Conservation (phyloP, 2,888 invertebrate genomes). For the Falcaria lacertinaria region DNA sequence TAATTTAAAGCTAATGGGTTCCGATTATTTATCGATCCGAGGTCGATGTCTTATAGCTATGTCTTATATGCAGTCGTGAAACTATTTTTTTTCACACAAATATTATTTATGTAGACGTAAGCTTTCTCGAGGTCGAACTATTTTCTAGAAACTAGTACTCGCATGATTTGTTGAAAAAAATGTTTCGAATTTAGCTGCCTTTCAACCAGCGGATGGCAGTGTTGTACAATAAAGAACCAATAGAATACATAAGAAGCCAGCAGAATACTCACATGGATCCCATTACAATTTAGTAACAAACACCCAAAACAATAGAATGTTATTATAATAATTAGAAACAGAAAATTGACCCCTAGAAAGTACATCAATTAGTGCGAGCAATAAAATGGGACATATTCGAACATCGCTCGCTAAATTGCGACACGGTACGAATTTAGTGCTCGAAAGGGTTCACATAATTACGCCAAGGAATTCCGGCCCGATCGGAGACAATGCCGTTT, state of each 20-base stretch:
- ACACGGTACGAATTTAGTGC: conserved; percentile 47
- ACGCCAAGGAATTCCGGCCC: conserved; percentile 45
- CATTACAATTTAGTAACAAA: not conserved
- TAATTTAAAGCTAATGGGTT: too few relatives aligned
- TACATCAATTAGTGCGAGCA: conserved; percentile 30
- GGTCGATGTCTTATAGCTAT: too few relatives aligned
- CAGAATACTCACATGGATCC: not conserved
- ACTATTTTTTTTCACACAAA: too few relatives aligned
- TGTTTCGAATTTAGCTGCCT: not conserved
- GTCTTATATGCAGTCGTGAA: too few relatives aligned
- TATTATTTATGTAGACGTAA: too few relatives aligned
- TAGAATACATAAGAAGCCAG: not conserved
- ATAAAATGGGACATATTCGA: conserved; percentile 41
- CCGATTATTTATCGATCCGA: too few relatives aligned
- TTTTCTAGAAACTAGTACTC: too few relatives aligned
- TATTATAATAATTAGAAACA: conserved; percentile 1
- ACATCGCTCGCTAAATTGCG: conserved; percentile 41
- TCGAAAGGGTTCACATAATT: conserved; percentile 49
- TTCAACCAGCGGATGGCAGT: not conserved
- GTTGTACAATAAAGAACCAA: not conserved
- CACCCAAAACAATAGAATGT: not conserved
- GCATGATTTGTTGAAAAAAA: too few relatives aligned
- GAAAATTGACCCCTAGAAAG: conserved; percentile 27
- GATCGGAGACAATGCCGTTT: conserved; percentile 38
- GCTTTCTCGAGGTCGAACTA: too few relatives aligned